Evolutionary conservation across 2,797 vertebrate species (phyloP).

Genomic region (Darevskia mixta): DNA sequence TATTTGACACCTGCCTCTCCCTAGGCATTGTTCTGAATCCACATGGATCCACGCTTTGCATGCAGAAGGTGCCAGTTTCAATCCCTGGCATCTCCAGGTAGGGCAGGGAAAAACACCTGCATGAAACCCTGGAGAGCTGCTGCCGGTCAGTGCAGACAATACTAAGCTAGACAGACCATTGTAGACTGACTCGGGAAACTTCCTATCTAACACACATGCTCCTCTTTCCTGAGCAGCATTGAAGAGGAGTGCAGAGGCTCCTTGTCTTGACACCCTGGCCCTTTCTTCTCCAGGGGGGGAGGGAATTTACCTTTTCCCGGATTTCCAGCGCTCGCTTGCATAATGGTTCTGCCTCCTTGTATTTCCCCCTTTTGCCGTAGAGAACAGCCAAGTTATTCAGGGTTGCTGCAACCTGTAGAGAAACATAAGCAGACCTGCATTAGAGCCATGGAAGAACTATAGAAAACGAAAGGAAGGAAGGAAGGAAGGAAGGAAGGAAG

Average conservation of each 20-base stretch:
- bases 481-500: not conserved
- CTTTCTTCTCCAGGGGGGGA: not conserved
- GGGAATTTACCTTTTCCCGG: conserved; percentile 68
- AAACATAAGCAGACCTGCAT: conserved; percentile 35
- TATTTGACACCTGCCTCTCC: not conserved
- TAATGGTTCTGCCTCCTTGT: conserved; percentile 96
- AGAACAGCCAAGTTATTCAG: conserved; percentile 97
- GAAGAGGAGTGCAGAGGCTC: not conserved
- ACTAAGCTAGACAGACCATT: no score
- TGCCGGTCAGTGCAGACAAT: no score
- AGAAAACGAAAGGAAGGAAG: not conserved
- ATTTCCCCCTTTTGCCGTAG: conserved; percentile 97
- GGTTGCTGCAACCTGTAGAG: conserved; percentile 92
- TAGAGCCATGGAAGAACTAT: not conserved
- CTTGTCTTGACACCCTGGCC: not conserved
- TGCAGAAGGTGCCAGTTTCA: no score
- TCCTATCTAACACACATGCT: not conserved
- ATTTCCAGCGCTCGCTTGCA: conserved; percentile 98
- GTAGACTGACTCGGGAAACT: no score
- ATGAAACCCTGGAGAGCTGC: no score
- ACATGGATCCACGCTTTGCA: no score
- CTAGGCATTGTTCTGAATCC: not conserved
- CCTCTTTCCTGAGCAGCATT: not conserved
- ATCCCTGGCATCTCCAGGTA: no score
- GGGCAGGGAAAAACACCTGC: no score